phyloP scores from a whole-genome alignment of 2,113 vertebrate species.

The Thalassoma bifasciatum region DNA sequence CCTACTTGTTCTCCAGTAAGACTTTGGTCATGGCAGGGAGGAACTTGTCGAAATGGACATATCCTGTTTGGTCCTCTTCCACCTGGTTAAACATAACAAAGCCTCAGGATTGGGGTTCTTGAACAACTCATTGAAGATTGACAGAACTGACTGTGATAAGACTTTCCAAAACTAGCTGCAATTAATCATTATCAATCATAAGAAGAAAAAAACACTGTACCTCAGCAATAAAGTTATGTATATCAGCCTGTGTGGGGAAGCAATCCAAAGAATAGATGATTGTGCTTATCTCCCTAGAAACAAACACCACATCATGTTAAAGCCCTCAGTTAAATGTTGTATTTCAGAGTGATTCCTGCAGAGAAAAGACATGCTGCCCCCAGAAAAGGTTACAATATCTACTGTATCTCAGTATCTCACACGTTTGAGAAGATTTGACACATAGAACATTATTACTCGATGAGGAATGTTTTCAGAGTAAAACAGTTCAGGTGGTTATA shows the following conservation, averaged over 20 bases:
- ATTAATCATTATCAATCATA: too few relatives aligned
- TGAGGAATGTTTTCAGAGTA: too few relatives aligned
- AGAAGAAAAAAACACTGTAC: slow-evolving; percentile 76
- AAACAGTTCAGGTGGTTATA: too few relatives aligned
- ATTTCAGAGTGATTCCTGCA: too few relatives aligned
- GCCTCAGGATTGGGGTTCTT: not conserved
- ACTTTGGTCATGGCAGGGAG: slow-evolving; percentile 90
- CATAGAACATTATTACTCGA: too few relatives aligned
- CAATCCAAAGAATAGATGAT: slow-evolving; percentile 92
- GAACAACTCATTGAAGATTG: not conserved
- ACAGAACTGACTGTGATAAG: not conserved
- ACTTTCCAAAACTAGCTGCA: not conserved
- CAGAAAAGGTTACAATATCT: too few relatives aligned
- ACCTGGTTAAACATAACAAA: slow-evolving; percentile 80
- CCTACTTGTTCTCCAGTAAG: slow-evolving; percentile 87
- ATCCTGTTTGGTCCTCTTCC: slow-evolving; percentile 89
- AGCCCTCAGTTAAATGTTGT: too few relatives aligned
- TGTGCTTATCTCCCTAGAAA: slow-evolving; percentile 89
- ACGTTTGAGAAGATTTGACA: too few relatives aligned
- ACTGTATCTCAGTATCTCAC: too few relatives aligned
- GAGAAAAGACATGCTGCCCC: too few relatives aligned
- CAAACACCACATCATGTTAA: slow-evolving; percentile 20
- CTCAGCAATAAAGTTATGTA: slow-evolving; percentile 88
- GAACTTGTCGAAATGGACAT: slow-evolving; percentile 89
- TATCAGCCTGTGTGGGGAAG: slow-evolving; percentile 89